A percentile compares a stretch with the other conserved stretches of the same genome.
phyloP scores from a whole-genome alignment of 2,888 invertebrate genomes.

The Euplagia quadripunctaria region DNA sequence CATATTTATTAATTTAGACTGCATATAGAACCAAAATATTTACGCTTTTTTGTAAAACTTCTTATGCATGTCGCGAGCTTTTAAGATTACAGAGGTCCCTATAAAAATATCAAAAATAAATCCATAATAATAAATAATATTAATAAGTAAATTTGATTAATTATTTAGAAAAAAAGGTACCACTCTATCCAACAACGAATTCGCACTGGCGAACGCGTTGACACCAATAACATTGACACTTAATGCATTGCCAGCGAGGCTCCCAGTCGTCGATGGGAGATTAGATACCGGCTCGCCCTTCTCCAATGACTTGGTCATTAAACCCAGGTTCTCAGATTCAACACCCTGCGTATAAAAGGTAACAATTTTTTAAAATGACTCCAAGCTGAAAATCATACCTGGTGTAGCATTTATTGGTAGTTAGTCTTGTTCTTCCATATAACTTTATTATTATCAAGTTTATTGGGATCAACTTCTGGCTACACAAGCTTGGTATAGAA shows the following conservation, averaged over 20 bases:
- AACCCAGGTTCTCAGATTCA: slow-evolving; percentile 95
- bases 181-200: slow-evolving; percentile 92
- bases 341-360: slow-evolving; percentile 89
- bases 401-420: too few species aligned
- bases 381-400: too few species aligned
- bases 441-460: not conserved
- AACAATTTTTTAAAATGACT: too few species aligned
- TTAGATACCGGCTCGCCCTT: slow-evolving; percentile 88
- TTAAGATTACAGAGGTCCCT: too few species aligned
- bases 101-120: not conserved
- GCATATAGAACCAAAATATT: too few species aligned
- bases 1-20: too few species aligned
- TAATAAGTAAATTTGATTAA: not conserved
- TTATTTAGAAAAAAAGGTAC: slow-evolving; percentile 65
- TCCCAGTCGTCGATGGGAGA: slow-evolving; percentile 87
- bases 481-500: too few species aligned
- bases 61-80: too few species aligned
- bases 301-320: slow-evolving; percentile 92
- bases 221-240: slow-evolving; percentile 94
- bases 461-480: too few species aligned
- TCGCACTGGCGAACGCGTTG: slow-evolving; percentile 92
- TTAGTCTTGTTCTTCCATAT: too few species aligned
- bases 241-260: slow-evolving; percentile 92
- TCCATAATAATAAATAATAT: not conserved
- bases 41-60: too few species aligned